phyloP scores from a whole-genome alignment of 2,113 vertebrate genomes.

The Colistium nudipinnis region DNA sequence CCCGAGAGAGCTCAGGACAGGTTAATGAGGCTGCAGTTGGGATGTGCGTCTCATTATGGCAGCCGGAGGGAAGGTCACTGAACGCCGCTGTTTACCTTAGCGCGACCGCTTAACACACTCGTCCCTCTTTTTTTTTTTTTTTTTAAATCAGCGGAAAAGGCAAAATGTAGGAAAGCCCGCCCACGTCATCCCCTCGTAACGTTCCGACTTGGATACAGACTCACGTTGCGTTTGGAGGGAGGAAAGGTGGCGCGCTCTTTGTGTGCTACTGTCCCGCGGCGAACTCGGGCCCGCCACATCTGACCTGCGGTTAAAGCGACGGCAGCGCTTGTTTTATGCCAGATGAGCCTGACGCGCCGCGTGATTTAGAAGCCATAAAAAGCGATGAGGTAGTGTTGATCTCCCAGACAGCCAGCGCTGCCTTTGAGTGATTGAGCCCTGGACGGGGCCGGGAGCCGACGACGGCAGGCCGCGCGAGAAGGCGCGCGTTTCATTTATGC shows the following conservation, averaged over 20 bases:
- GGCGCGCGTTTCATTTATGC: constrained; percentile 60
- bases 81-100: constrained; percentile 55
- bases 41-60: constrained; percentile 84
- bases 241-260: constrained; percentile 32
- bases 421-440: constrained; percentile 69
- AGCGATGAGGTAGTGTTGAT: constrained; percentile 76
- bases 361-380: constrained; percentile 77
- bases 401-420: constrained; percentile 62
- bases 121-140: no score
- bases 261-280: constrained; percentile 3
- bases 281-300: constrained; percentile 36
- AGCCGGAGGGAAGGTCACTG: constrained; percentile 79
- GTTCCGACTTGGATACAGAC: constrained; percentile 20
- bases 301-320: constrained; percentile 72
- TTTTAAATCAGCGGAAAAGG: no score
- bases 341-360: constrained; percentile 62
- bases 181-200: constrained; percentile 17
- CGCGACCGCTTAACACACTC: constrained; percentile 1
- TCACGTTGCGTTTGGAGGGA: constrained; percentile 1
- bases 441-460: constrained; percentile 27
- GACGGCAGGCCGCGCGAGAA: constrained; percentile 56
- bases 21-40: constrained; percentile 87
- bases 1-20: constrained; percentile 88
- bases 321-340: constrained; percentile 60
- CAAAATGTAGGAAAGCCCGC: constrained; percentile 20